Base-by-base conservation (phyloP, 23 tunicate genomes). In the Diplosoma virens region DNA sequence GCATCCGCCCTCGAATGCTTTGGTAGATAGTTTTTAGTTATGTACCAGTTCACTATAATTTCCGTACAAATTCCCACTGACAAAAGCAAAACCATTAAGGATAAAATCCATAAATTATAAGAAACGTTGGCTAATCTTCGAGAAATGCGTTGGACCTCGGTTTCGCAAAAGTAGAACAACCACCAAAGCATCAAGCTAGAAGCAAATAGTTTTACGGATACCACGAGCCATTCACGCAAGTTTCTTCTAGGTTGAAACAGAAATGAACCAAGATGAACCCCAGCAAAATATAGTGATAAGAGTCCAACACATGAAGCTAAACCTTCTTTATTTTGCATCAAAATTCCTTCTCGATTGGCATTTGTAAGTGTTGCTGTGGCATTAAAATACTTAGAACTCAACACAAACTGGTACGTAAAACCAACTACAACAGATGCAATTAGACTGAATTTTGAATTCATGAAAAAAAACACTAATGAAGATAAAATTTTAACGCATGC, bases 291-390 rank as follows among this genome's bases (percentile, higher is more conserved):
- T 25, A 92, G 22, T 0, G 88, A 59, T 20, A 92, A 59, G 25
- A 24, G 75, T 0, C 97, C 97, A 32, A 85, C 0, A 0, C 81
- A 92, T 14, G 97, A 92, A 28, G 77, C 80, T 20, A 92, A 24
- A 1, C 97, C 97, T 68, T 92, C 97, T 36, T 92, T 92, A 55
- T 92, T 92, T 64, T 83, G 83, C 87, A 92, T 76, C 1, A 92
- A 33, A 56, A 92, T 54, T 3, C 88, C 87, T 17, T 32, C 37
- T 7, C 86, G 31, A 24, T 85, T 60, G 31, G 59, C 52, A 64
- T 76, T 80, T 26, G 81, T 59, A 33, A 92, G 33, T 1, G 79
- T 22, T 0, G 25, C 25, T 0, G 92, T 80, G 18, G 81, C 32
- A 47, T 71, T 61, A 56, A 4, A 67, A 48, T 33, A 24, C n/a